A percentile compares a stretch with the other conserved stretches of the same genome.
Evolutionary conservation across 2,113 vertebrate genomes (phyloP).

Genomic region (Pardalotus punctatus): DNA sequence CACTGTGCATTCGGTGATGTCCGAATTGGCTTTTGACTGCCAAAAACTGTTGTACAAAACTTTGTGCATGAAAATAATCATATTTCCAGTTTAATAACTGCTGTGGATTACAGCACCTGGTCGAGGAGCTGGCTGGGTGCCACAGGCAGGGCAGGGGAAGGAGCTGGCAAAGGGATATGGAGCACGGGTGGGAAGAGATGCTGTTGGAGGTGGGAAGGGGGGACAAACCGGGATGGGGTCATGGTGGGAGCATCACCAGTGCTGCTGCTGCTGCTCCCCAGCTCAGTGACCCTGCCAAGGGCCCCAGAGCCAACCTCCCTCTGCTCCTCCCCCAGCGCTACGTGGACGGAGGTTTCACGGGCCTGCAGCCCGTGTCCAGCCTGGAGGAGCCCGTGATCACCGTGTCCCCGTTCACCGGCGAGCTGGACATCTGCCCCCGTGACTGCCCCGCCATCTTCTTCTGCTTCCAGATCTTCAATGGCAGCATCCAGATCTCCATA

Average conservation of each 20-base stretch:
- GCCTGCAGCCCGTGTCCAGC: slow-evolving; percentile 79
- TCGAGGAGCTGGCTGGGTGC: not conserved
- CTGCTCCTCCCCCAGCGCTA: slow-evolving; percentile 75
- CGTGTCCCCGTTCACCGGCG: slow-evolving; percentile 86
- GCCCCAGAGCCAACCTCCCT: not conserved
- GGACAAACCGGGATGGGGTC: not conserved
- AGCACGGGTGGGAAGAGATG: not conserved
- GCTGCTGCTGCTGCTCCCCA: not conserved
- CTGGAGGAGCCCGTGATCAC: slow-evolving; percentile 76
- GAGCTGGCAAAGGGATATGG: not conserved
- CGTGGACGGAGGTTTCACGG: slow-evolving; percentile 85
- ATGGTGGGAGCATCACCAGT: accelerated
- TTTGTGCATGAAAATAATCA: not conserved
- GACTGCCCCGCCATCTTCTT: slow-evolving; percentile 72
- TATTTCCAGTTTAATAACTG: not conserved
- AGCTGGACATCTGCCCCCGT: slow-evolving; percentile 86
- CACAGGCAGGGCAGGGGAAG: not conserved
- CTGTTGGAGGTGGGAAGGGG: not conserved
- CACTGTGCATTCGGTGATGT: not conserved
- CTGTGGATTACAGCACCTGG: not conserved
- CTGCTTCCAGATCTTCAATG: slow-evolving; percentile 77
- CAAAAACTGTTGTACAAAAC: not conserved
- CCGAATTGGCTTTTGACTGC: not conserved
- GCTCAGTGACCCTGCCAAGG: not conserved
- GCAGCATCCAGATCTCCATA: slow-evolving; percentile 78